These are phyloP conservation scores for Auanema freiburgensis DNA, from an alignment of 2,888 invertebrate genomes.

Conservation along the genomic window DNA sequence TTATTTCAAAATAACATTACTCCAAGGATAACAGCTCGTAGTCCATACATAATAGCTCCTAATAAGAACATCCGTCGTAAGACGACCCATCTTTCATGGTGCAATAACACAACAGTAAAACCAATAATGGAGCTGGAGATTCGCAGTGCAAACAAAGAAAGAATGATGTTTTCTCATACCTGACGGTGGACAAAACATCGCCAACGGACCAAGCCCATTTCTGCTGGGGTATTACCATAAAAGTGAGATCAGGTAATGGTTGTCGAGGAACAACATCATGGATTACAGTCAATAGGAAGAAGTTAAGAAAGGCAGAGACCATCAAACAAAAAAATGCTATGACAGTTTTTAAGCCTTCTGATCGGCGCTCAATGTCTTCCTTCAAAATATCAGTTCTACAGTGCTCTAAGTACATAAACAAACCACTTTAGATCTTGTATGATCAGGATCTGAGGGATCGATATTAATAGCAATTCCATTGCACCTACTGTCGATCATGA, in stretches of 20 bases:
- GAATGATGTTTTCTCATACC: constrained; percentile 29
- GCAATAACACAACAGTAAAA: constrained; percentile 59
- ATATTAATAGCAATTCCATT: constrained; percentile 36
- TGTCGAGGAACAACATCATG: constrained; percentile 60
- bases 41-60: constrained; percentile 57
- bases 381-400: constrained; percentile 10
- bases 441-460: constrained; percentile 40
- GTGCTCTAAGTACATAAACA: constrained; percentile 1
- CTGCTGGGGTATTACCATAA: constrained; percentile 60
- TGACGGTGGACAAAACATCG: constrained; percentile 60
- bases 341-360: constrained; percentile 55
- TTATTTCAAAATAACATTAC: constrained; percentile 7
- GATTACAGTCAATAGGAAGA: constrained; percentile 62
- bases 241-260: constrained; percentile 59
- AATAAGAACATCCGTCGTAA: constrained; percentile 60
- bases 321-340: constrained; percentile 57
- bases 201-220: constrained; percentile 64
- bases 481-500: constrained; percentile 12
- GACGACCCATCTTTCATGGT: constrained; percentile 55
- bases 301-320: constrained; percentile 61
- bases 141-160: not conserved
- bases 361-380: constrained; percentile 21
- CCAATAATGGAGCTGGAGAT: constrained; percentile 55
- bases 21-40: constrained; percentile 39
- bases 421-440: constrained; percentile 21